Evolutionary conservation across 2,797 vertebrate species (phyloP).

Genomic region (Melanotaenia trifasciata): DNA sequence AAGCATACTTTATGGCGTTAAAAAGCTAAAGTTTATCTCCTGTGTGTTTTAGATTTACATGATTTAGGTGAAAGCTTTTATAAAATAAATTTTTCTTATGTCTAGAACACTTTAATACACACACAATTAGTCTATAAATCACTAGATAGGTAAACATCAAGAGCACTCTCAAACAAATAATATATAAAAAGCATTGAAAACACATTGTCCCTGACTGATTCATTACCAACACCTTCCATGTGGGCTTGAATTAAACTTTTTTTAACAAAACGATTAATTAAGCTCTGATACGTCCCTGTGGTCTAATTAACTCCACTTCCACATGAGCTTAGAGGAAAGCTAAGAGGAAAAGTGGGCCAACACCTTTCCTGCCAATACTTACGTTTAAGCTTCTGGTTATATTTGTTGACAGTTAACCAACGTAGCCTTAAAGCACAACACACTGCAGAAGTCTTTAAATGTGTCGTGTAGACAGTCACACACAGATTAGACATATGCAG

Average conservation of each 20-base stretch:
- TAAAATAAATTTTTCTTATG: background rate
- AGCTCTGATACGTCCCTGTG: constrained; percentile 53
- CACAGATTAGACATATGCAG: background rate
- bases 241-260: constrained; percentile 38
- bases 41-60: background rate
- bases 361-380: constrained; percentile 27
- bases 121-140: background rate
- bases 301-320: constrained; percentile 58
- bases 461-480: background rate
- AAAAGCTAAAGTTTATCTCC: too few species aligned
- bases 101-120: background rate
- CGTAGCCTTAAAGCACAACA: constrained; percentile 4
- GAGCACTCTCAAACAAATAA: background rate
- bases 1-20: background rate
- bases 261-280: constrained; percentile 39
- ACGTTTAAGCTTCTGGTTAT: constrained; percentile 35
- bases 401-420: constrained; percentile 35
- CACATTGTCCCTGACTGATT: constrained; percentile 20
- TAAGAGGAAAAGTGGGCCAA: constrained; percentile 39
- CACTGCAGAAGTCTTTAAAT: background rate
- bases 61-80: background rate
- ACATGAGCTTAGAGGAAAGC: constrained; percentile 27
- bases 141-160: background rate
- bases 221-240: constrained; percentile 46
- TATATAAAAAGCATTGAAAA: background rate